phyloP scores from a whole-genome alignment of 2,113 vertebrate species.

The Actinemys pallida region DNA sequence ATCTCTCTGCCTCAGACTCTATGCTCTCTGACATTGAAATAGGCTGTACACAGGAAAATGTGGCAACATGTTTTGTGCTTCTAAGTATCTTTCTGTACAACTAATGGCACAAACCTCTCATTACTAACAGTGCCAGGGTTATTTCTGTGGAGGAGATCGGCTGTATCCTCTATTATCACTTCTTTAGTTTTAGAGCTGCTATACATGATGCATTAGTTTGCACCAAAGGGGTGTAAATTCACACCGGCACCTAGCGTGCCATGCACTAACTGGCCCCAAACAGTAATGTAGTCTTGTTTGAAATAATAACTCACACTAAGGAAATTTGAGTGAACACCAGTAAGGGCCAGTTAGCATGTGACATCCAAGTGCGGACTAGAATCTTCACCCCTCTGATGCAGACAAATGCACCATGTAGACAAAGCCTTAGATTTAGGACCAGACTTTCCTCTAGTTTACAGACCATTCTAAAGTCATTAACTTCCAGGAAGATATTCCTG shows the following conservation, averaged over 20 bases:
- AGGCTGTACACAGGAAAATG: background rate
- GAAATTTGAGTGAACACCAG: background rate
- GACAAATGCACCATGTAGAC: too few relatives aligned
- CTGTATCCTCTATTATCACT: conserved; percentile 37
- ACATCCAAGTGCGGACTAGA: background rate
- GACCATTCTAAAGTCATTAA: conserved; percentile 58
- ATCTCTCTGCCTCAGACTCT: background rate
- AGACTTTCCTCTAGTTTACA: conserved; percentile 57
- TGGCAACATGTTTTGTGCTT: background rate
- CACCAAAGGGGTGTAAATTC: background rate
- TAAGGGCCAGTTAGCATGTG: background rate
- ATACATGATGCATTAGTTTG: background rate
- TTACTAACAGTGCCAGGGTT: background rate
- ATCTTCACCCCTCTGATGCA: background rate
- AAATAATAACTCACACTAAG: background rate
- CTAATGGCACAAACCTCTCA: conserved; percentile 3
- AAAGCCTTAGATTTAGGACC: conserved; percentile 44
- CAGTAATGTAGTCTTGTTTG: background rate
- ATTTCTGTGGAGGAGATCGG: background rate
- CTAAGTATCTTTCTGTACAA: background rate
- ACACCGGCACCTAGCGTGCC: background rate
- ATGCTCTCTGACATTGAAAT: fast-evolving
- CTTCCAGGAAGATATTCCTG: conserved; percentile 47
- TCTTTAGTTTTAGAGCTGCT: background rate
- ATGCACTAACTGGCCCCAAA: background rate